Base-by-base conservation (phyloP, 2,113 vertebrate species). In the Carassius carassius region DNA sequence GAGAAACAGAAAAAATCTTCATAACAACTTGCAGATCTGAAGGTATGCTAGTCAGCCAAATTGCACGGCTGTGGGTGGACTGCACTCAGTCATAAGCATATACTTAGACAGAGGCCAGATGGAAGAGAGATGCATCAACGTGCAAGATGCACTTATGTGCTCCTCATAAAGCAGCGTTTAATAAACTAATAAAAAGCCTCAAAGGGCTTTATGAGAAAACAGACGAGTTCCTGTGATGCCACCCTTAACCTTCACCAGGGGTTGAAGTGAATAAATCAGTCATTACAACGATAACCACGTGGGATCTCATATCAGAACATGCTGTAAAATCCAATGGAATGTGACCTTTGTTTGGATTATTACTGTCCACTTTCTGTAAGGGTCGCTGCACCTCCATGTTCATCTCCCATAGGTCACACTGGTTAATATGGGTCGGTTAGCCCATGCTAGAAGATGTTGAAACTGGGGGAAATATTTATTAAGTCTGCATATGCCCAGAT, bases 121-220 rank as follows among this genome's bases (percentile, higher is more conserved):
- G 56, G 84, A 70, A 78, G 78, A 6, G 47, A 84, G 83, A 47
- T 16, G 17, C 78, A 75, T 75, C 83, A 47, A 29, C 19, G 80
- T 13, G n/a, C 65, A 56, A 84, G 49, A 78, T 77, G 84, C 78
- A 87, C 84, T 86, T 75, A 85, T 41, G 70, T 86, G 70, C 73
- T 85, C 65, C 80, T 85, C 77, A 78, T 85, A 87, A 86, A 87
- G 81, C 60, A 82, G 4, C 44, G 74, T 85, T 82, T 89, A 84
- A 85, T 85, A 86, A 81, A 88, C 72, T 54, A 85, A 89, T 88
- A 87, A 82, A 87, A 83, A 87, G 84, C 81, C 56, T 85, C 19
- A 70, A 67, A 37, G 7, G 47, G 58, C 47, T 81, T 62, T 81
- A 82, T 62, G 82, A 78, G 56, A 80, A 72, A 79, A 79, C 79